Conservation (phyloP, 2,797 vertebrate genomes). For the Amazonetta brasiliensis region DNA sequence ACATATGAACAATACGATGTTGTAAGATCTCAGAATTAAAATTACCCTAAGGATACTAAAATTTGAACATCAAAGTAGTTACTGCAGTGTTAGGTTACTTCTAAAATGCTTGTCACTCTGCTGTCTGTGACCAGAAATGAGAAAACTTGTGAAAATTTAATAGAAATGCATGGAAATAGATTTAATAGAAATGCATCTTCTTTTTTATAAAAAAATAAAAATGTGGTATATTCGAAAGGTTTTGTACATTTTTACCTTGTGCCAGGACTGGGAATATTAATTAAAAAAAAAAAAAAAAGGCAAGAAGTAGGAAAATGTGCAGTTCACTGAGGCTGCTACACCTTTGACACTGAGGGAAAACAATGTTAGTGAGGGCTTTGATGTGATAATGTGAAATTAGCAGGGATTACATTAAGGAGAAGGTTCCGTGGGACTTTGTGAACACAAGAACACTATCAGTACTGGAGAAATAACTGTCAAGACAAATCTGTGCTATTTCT, state of each 20-base stretch:
- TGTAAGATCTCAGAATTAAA: slow-evolving; percentile 37
- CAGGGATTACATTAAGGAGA: slow-evolving; percentile 80
- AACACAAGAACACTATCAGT: slow-evolving; percentile 77
- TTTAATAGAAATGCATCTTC: background rate
- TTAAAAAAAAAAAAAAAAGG: background rate
- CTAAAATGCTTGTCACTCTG: background rate
- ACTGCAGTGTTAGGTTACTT: background rate
- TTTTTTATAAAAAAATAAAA: background rate
- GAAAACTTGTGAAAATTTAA: background rate
- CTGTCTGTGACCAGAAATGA: background rate
- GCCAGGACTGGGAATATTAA: background rate
- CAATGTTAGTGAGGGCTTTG: slow-evolving; percentile 82
- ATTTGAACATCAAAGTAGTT: background rate
- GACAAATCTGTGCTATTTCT: slow-evolving; percentile 88
- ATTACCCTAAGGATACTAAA: slow-evolving; percentile 32
- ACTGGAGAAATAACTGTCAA: slow-evolving; percentile 86
- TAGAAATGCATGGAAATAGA: background rate
- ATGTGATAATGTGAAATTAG: slow-evolving; percentile 83
- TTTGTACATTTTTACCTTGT: background rate
- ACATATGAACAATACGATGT: slow-evolving; percentile 45
- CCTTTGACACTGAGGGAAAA: slow-evolving; percentile 71
- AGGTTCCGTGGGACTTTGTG: slow-evolving; percentile 80
- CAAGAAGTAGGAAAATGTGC: slow-evolving; percentile 1
- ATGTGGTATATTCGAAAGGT: background rate
- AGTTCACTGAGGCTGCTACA: slow-evolving; percentile 29